Conservation (phyloP, 2,888 invertebrate species). For the Panzeria rudis region DNA sequence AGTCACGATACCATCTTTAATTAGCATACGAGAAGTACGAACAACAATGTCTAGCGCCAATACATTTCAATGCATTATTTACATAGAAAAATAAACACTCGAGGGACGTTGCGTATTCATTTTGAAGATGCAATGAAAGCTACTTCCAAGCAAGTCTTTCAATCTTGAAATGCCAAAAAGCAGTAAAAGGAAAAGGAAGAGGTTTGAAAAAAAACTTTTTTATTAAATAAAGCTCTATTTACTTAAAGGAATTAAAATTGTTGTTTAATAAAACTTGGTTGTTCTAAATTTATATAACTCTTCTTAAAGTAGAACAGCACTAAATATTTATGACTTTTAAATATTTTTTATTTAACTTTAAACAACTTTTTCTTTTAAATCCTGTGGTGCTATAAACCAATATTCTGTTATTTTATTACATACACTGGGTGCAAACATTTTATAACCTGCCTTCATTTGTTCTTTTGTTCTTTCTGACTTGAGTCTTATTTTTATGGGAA, state of each 20-base stretch:
- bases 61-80: slow-evolving; percentile 21
- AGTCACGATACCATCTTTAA: not conserved
- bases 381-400: not conserved
- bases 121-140: slow-evolving; percentile 10
- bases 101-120: slow-evolving; percentile 19
- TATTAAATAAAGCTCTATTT: not conserved
- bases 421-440: not conserved
- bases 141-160: slow-evolving; percentile 5
- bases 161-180: slow-evolving; percentile 32
- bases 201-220: not conserved
- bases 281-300: not conserved
- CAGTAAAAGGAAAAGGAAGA: not conserved
- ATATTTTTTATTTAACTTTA: not conserved
- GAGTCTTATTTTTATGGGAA: slow-evolving; percentile 44
- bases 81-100: slow-evolving; percentile 41
- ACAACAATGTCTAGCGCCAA: slow-evolving; percentile 19
- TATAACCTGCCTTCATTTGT: slow-evolving; percentile 1
- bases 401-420: not conserved
- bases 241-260: not conserved
- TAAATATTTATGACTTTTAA: not conserved
- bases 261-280: not conserved
- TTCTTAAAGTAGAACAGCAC: not conserved
- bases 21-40: not conserved
- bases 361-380: not conserved
- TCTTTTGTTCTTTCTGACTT: slow-evolving; percentile 14